A percentile compares a stretch with the other conserved stretches of the same genome.
These are phyloP conservation scores for Drosophila nigricruria DNA, from an alignment of 2,888 invertebrate species.

Conservation along the genomic window DNA sequence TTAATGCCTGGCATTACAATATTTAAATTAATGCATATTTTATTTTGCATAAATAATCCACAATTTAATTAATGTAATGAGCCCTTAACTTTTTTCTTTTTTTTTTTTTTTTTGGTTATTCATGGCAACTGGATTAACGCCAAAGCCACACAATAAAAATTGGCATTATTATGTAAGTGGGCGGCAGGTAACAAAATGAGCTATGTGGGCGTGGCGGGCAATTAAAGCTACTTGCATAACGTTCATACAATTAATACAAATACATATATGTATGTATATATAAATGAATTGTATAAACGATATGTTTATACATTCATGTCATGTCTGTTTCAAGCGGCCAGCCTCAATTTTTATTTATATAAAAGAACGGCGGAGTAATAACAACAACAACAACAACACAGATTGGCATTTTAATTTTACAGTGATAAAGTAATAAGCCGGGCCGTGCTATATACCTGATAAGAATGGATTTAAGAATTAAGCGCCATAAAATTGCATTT, in stretches of 20 bases:
- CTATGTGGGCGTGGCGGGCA: neutral
- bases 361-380: constrained; percentile 1
- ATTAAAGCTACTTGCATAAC: constrained; percentile 10
- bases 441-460: constrained; percentile 50
- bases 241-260: neutral
- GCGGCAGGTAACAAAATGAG: constrained; percentile 5
- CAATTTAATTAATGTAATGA: constrained; percentile 76
- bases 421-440: constrained; percentile 67
- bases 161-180: constrained; percentile 36
- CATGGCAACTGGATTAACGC: constrained; percentile 62
- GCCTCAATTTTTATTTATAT: constrained; percentile 19
- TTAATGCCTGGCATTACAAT: constrained; percentile 69
- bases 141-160: constrained; percentile 60
- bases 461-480: constrained; percentile 75
- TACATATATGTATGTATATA: neutral
- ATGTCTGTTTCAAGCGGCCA: constrained; percentile 27
- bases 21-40: constrained; percentile 66
- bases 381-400: constrained; percentile 3
- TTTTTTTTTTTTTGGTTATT: constrained; percentile 22
- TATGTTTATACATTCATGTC: constrained; percentile 32
- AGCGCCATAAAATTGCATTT: constrained; percentile 82
- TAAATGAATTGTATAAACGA: constrained; percentile 9
- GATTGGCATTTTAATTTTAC: constrained; percentile 64
- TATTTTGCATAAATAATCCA: constrained; percentile 71
- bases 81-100: constrained; percentile 24